These are phyloP conservation scores for Drymonia ruficornis DNA, from an alignment of 2,888 invertebrate genomes.

Conservation along the genomic window DNA sequence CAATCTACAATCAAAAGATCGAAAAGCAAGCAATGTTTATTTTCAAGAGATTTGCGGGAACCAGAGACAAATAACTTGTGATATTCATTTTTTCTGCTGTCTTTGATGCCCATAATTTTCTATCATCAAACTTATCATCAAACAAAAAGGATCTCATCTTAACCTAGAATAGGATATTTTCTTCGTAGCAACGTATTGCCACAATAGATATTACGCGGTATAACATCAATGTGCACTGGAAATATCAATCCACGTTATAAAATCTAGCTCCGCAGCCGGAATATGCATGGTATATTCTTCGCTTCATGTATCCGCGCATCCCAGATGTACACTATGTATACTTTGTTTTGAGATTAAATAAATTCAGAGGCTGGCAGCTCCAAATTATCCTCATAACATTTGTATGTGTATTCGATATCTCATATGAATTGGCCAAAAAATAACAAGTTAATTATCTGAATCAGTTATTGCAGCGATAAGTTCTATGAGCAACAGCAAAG, in stretches of 20 bases:
- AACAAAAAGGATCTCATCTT: not conserved
- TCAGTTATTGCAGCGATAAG: no score
- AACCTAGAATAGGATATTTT: not conserved
- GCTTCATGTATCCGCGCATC: not conserved
- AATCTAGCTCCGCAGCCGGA: not conserved
- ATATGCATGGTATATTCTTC: not conserved
- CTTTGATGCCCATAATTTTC: not conserved
- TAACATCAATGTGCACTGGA: not conserved
- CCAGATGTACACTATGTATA: not conserved
- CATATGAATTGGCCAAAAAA: no score
- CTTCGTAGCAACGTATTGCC: not conserved
- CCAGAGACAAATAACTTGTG: no score
- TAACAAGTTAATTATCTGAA: no score
- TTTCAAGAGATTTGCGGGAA: no score
- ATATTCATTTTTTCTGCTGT: no score
- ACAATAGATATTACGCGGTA: conserved; percentile 3
- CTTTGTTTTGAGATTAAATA: not conserved
- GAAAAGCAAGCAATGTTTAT: no score
- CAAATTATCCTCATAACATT: no score
- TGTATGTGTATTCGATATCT: no score
- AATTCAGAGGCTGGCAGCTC: no score
- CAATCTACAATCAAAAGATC: no score
- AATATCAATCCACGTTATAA: not conserved
- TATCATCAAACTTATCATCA: not conserved
- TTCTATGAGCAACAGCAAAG: no score